Conservation (phyloP, 2,797 vertebrate species). For the Diplodus puntazzo region DNA sequence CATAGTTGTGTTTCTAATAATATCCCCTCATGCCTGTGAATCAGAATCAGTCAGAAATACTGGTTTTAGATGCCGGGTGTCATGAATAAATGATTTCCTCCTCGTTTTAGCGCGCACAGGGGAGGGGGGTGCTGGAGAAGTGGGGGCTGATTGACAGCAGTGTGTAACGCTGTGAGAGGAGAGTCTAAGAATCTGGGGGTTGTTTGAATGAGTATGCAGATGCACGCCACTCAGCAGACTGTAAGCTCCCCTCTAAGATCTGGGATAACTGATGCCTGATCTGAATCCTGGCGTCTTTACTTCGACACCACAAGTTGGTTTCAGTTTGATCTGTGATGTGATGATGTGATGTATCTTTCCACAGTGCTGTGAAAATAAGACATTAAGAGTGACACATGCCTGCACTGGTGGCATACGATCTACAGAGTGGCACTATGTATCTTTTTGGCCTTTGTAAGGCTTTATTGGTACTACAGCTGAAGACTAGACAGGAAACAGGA, state of each 20-base stretch:
- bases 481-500: no score
- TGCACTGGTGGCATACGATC: background rate
- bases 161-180: constrained; percentile 54
- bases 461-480: no score
- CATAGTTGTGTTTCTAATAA: constrained; percentile 76
- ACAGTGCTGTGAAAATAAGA: background rate
- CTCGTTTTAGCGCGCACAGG: constrained; percentile 61
- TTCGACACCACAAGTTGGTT: constrained; percentile 36
- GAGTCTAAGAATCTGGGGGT: constrained; percentile 46
- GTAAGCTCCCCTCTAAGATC: constrained; percentile 42
- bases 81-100: constrained; percentile 84
- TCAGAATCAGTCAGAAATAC: constrained; percentile 70
- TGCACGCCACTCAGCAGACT: constrained; percentile 54
- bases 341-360: constrained; percentile 9
- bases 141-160: constrained; percentile 76
- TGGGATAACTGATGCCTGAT: constrained; percentile 53
- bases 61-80: constrained; percentile 72
- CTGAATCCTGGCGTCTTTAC: constrained; percentile 25
- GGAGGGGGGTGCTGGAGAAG: constrained; percentile 37
- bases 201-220: constrained; percentile 71
- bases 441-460: no score
- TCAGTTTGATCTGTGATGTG: constrained; percentile 11
- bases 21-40: constrained; percentile 70
- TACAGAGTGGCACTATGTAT: background rate
- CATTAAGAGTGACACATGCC: background rate